Conservation (phyloP, 1,140 invertebrate species). For the Lamellibrachia luymesi region DNA sequence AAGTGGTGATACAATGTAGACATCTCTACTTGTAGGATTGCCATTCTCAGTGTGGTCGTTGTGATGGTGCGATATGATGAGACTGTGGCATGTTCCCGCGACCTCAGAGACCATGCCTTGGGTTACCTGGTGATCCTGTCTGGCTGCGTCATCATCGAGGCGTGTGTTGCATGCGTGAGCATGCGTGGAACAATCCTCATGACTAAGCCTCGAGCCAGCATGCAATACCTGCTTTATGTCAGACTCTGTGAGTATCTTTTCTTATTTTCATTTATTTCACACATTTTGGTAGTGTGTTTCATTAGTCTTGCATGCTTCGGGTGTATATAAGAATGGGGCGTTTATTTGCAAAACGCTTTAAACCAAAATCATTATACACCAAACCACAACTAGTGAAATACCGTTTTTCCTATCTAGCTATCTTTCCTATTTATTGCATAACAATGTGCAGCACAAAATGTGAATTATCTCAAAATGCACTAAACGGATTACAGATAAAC, state of each 20-base stretch:
- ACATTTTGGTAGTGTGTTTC: background rate
- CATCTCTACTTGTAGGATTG: background rate
- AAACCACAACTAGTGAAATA: no score
- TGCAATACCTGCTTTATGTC: slow-evolving; percentile 80
- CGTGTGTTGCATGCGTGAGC: slow-evolving; percentile 72
- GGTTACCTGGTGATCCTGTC: slow-evolving; percentile 71
- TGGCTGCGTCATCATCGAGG: slow-evolving; percentile 70
- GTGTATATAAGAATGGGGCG: no score
- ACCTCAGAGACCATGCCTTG: slow-evolving; percentile 69
- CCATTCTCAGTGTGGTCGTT: background rate
- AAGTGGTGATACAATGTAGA: background rate
- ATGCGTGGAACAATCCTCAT: slow-evolving; percentile 81
- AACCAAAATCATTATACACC: no score
- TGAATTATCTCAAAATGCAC: no score
- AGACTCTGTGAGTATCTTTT: slow-evolving; percentile 66
- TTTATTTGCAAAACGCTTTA: no score
- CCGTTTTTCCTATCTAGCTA: no score
- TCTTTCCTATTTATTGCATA: no score
- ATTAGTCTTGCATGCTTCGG: background rate
- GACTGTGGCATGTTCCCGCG: slow-evolving; percentile 43
- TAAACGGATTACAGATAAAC: no score
- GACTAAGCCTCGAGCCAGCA: slow-evolving; percentile 69
- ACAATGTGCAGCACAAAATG: no score
- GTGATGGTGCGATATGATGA: slow-evolving; percentile 63
- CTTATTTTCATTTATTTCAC: background rate